Evolutionary conservation across 1,140 invertebrate species (phyloP).

Genomic region (Dufourea novaeangliae): DNA sequence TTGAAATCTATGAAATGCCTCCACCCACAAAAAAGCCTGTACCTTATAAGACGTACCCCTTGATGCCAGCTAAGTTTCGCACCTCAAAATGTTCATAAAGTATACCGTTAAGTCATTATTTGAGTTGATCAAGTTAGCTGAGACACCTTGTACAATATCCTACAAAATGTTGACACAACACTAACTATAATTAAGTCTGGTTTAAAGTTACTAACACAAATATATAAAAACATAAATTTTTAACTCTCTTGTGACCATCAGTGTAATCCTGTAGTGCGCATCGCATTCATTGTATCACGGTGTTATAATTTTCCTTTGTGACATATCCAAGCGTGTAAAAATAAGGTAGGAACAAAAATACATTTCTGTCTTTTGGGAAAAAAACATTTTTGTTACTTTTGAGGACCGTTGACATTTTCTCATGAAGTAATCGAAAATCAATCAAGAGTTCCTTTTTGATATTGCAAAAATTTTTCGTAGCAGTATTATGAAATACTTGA

Average conservation of each 20-base stretch:
- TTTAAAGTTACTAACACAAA: background rate
- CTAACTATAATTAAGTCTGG: background rate
- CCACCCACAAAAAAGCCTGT: no score
- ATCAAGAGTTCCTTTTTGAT: slow-evolving; percentile 26
- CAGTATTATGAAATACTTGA: slow-evolving; percentile 52
- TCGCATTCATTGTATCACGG: slow-evolving; percentile 33
- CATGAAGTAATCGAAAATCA: background rate
- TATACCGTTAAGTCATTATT: no score
- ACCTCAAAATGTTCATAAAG: no score
- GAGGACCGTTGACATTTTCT: slow-evolving; percentile 8
- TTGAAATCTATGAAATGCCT: no score
- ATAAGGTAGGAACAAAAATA: background rate
- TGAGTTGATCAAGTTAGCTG: no score
- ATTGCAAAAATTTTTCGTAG: slow-evolving; percentile 34
- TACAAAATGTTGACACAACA: no score
- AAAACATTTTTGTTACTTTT: background rate
- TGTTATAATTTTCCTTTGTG: slow-evolving; percentile 32
- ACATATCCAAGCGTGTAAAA: slow-evolving; percentile 46
- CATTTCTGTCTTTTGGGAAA: slow-evolving; percentile 13
- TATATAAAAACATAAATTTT: background rate
- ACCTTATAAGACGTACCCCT: no score
- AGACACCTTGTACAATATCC: no score
- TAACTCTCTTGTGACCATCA: slow-evolving; percentile 3
- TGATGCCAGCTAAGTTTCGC: no score
- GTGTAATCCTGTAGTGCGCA: slow-evolving; percentile 19